Evolutionary conservation across 2,797 vertebrate genomes (phyloP), one percentile per base, ranked within the genome.

Genomic region (Holocentrus rufus): DNA sequence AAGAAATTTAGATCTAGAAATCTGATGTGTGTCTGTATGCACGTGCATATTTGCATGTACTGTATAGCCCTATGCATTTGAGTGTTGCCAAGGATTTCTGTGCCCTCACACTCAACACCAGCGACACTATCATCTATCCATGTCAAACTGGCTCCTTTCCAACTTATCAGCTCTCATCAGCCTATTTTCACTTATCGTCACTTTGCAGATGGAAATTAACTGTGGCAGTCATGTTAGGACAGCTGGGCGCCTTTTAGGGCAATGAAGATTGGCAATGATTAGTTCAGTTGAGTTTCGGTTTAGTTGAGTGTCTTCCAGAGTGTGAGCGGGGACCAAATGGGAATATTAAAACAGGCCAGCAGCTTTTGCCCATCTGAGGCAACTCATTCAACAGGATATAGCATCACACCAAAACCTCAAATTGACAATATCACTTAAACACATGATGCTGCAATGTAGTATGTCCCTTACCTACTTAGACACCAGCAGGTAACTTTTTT

Each of bases 201-300:
- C 76, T 65, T 78, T 81, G 80, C 82, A 83, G 85, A 87, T 66
- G 74, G 77, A 88, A 77, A 90, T 87, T 60, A 77, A 81, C 84
- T 50, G 82, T 84, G 88, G 87, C 86, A 85, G 87, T 77, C 83
- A 69, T 65, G 79, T 84, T 85, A 87, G 76, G 67, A 74, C 71
- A 79, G 81, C 69, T 57, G 72, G 68, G 64, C 2, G 60, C 73
- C 76, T 81, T 82, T 85, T 63, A 82, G 78, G 81, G 71, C 65
- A 83, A 74, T 73, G 82, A 63, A 75, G 76, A 87, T 84, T 83
- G 85, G 69, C 81, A 81, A 69, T 85, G 69, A 89, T 88, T 82
- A 84, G 68, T 69, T 79, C 74, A 39, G 57, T 84, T 87, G 80
- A 82, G 80, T 76, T 75, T 77, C 77, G 82, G 76, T 79, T 85